Evolutionary conservation across 2,797 vertebrate genomes (phyloP), one percentile per base, ranked within the genome.

Genomic region (Podarcis lilfordi): DNA sequence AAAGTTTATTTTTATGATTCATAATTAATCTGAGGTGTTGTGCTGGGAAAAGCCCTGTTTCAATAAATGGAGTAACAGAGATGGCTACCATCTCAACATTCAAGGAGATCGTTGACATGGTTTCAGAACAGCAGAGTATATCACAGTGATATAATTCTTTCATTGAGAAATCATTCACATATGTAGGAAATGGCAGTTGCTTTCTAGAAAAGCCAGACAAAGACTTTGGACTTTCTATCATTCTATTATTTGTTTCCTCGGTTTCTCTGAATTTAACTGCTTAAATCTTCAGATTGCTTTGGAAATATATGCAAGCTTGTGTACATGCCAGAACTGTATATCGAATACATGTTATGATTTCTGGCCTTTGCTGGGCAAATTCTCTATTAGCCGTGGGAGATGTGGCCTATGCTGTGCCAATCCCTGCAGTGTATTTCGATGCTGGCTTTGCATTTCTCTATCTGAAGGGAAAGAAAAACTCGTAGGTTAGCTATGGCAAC

Each of bases 311-410:
- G 69, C 66, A 82, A 43, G 25, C 27, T 27, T 50, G 40, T 43
- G 29, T 69, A 69, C 64, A 10, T 82, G 40, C 37, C 81, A 32
- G 40, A 71, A 45, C 10, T 71, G 40, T 59, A 85, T 21, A 66
- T 77, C 45, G 59, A 64, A 77, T 17, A 29, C 37, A 85, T 85
- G 59, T 77, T 66, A 43, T 77, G 27, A 85, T 77, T 85, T 76
- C 19, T 85, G 55, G 7, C 23, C 27, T 76, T 76, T 64, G 37
- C 71, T 17, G 75, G 19, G 55, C 50, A 76, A 29, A 64, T 77
- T 40, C 64, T 45, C 37, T 43, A 76, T 37, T 64, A 76, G 35
- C 55, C 37, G 64, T 43, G 37, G 9, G 35, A 77, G 4, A 15
- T n/a, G 76, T 4, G 25, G 59, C 27, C 77, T 77, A 19, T n/a